phyloP scores from a whole-genome alignment of 2,797 vertebrate species.

The Pelobates cultripes region DNA sequence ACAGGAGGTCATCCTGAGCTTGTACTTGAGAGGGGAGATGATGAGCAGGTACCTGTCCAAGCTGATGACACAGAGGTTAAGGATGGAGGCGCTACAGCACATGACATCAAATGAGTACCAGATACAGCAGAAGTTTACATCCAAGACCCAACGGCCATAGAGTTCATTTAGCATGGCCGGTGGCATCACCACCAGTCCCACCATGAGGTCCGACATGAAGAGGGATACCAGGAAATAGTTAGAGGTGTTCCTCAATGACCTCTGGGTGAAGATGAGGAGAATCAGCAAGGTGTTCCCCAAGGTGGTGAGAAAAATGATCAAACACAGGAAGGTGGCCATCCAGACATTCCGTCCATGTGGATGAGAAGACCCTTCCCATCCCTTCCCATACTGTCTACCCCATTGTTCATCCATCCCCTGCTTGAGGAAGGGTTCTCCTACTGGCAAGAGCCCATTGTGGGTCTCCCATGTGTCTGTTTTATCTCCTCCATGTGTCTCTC shows the following conservation, averaged over 20 bases:
- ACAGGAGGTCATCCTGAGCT: constrained; percentile 89
- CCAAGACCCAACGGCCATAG: constrained; percentile 90
- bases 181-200: constrained; percentile 97
- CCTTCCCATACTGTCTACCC: constrained; percentile 54
- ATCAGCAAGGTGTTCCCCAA: constrained; percentile 89
- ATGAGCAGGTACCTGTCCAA: constrained; percentile 96
- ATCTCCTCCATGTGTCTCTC: constrained; percentile 16
- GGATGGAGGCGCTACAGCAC: constrained; percentile 98
- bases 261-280: constrained; percentile 86
- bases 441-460: not conserved
- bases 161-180: constrained; percentile 94
- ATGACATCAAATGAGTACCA: constrained; percentile 97
- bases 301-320: constrained; percentile 87
- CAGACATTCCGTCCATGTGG: constrained; percentile 77
- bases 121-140: constrained; percentile 84
- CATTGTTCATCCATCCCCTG: constrained; percentile 63
- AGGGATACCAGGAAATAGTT: constrained; percentile 97
- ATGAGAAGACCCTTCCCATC: constrained; percentile 53
- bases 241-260: constrained; percentile 92
- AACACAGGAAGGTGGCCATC: constrained; percentile 84
- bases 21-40: constrained; percentile 92
- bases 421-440: constrained; percentile 22
- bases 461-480: not conserved
- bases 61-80: constrained; percentile 97
- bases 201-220: constrained; percentile 95